Evolutionary conservation across 1,140 invertebrate genomes (phyloP).

Genomic region (Philopotamus ludificatus): DNA sequence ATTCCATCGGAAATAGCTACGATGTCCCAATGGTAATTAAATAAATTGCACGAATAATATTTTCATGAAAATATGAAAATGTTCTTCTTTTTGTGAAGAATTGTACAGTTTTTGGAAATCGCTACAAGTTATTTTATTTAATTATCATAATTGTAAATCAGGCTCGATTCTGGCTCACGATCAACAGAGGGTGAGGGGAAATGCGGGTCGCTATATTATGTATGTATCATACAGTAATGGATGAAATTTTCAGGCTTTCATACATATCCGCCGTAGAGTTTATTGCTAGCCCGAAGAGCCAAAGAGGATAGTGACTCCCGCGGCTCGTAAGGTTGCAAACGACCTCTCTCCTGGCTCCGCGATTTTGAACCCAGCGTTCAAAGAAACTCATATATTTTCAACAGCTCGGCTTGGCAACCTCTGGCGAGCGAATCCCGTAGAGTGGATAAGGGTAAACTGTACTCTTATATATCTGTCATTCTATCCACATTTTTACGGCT

Average conservation of each 20-base stretch:
- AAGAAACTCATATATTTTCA: background rate
- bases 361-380: background rate
- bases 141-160: too few relatives aligned
- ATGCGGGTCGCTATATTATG: background rate
- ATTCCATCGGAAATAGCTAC: background rate
- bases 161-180: too few relatives aligned
- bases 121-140: too few relatives aligned
- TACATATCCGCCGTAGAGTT: slow-evolving; percentile 23
- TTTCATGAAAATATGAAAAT: too few relatives aligned
- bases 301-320: slow-evolving; percentile 27
- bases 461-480: slow-evolving; percentile 41
- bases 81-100: too few relatives aligned
- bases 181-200: too few relatives aligned
- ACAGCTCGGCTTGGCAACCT: background rate
- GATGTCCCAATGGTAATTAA: too few relatives aligned
- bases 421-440: slow-evolving; percentile 8
- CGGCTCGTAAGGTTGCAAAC: slow-evolving; percentile 17
- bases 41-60: too few relatives aligned
- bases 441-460: slow-evolving; percentile 39
- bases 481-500: slow-evolving; percentile 35
- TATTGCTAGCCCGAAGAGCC: slow-evolving; percentile 30
- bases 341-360: background rate
- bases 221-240: slow-evolving; percentile 2
- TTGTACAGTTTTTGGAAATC: too few relatives aligned
- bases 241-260: slow-evolving; percentile 32